Evolutionary conservation across 2,888 invertebrate genomes (phyloP).

Genomic region (Spilarctia lutea): DNA sequence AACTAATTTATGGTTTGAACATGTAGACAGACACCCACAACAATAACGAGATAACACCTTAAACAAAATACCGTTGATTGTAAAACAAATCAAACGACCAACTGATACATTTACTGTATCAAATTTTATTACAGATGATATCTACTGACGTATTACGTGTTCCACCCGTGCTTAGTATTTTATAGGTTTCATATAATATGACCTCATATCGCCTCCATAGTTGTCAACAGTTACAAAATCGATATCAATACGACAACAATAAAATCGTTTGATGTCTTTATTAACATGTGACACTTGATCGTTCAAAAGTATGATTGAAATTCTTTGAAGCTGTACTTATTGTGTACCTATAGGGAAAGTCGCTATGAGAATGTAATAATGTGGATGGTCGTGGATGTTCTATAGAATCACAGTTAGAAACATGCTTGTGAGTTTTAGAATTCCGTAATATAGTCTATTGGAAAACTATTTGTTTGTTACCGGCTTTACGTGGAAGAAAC

Average conservation of each 20-base stretch:
- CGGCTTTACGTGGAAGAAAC: neutral
- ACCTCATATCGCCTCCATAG: slow-evolving; percentile 19
- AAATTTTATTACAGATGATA: slow-evolving; percentile 52
- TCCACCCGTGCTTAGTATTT: slow-evolving; percentile 37
- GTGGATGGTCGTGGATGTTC: neutral
- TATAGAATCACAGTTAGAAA: neutral
- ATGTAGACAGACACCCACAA: neutral
- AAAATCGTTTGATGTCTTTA: slow-evolving; percentile 40
- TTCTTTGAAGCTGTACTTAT: slow-evolving; percentile 2
- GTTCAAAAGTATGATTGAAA: slow-evolving; percentile 17
- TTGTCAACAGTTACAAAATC: slow-evolving; percentile 26
- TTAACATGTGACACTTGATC: slow-evolving; percentile 18
- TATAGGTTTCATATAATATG: slow-evolving; percentile 44
- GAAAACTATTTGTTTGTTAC: neutral
- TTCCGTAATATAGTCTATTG: neutral
- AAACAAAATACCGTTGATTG: slow-evolving; percentile 6
- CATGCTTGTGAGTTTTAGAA: neutral
- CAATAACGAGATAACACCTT: neutral
- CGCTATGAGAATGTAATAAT: neutral
- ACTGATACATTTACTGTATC: slow-evolving; percentile 39
- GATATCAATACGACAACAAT: slow-evolving; percentile 30
- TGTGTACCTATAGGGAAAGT: neutral
- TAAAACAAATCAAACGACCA: slow-evolving; percentile 37
- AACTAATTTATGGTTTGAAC: neutral
- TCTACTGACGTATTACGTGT: slow-evolving; percentile 45